phyloP scores from a whole-genome alignment of 2,797 vertebrate genomes.

The Pogonophryne albipinna region DNA sequence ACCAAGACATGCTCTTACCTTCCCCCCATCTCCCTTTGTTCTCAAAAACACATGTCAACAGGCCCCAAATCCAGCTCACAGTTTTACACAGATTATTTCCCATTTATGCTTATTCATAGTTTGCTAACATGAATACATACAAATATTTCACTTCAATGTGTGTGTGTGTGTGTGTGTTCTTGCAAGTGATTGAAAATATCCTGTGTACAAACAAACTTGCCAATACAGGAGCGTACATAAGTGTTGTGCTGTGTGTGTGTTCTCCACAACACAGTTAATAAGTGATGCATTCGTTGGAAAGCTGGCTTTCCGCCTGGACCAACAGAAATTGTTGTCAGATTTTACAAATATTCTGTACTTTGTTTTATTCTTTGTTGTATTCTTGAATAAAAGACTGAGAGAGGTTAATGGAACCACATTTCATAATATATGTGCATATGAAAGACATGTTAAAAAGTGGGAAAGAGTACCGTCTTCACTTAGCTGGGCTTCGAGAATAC shows the following conservation, averaged over 20 bases:
- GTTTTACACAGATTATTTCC: too few relatives aligned
- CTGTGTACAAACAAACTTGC: slow-evolving; percentile 15
- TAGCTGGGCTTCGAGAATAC: background rate
- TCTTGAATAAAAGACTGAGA: slow-evolving; percentile 24
- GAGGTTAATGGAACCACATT: too few relatives aligned
- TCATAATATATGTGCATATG: too few relatives aligned
- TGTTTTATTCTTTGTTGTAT: background rate
- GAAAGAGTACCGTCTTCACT: too few relatives aligned
- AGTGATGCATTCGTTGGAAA: slow-evolving; percentile 27
- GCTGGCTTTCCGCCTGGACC: slow-evolving; percentile 31
- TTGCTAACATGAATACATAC: too few relatives aligned
- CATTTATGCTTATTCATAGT: too few relatives aligned
- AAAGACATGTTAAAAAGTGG: too few relatives aligned
- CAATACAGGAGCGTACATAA: background rate
- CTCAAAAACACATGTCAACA: too few relatives aligned
- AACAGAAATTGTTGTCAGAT: slow-evolving; percentile 33
- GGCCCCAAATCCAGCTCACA: too few relatives aligned
- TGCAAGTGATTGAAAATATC: background rate
- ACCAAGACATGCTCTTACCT: too few relatives aligned
- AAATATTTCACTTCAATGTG: too few relatives aligned
- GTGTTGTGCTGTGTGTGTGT: background rate
- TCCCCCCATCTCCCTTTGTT: too few relatives aligned
- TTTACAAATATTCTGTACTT: slow-evolving; percentile 10
- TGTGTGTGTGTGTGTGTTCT: slow-evolving; percentile 1
- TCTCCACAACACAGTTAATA: slow-evolving; percentile 1